Conservation (phyloP, 2,888 invertebrate species). For the Timandra comae region DNA sequence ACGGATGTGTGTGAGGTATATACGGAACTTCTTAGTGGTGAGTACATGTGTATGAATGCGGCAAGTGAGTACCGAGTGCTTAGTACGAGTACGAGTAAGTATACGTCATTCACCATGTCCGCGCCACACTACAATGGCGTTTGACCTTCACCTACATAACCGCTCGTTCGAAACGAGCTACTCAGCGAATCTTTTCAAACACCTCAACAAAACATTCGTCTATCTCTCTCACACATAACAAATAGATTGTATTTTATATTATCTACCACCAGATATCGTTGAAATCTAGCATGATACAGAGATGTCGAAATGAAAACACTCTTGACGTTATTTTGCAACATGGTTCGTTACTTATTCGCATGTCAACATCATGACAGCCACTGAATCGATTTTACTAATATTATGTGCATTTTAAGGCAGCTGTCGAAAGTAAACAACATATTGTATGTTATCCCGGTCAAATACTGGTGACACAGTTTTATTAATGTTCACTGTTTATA, state of each 20-base stretch:
- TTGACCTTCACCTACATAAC: slow-evolving; percentile 71
- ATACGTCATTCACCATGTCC: slow-evolving; percentile 49
- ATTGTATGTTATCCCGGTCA: slow-evolving; percentile 5
- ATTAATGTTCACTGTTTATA: not conserved
- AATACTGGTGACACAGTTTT: slow-evolving; percentile 10
- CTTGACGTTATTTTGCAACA: slow-evolving; percentile 22
- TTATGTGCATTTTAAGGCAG: slow-evolving; percentile 12
- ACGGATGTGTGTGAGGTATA: too few species aligned
- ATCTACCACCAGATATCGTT: not conserved
- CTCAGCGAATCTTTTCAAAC: slow-evolving; percentile 59
- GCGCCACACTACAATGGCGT: slow-evolving; percentile 55
- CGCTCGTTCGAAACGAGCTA: slow-evolving; percentile 62
- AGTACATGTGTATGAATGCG: not conserved
- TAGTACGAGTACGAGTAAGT: too few species aligned
- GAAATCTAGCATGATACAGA: slow-evolving; percentile 8
- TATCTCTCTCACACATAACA: slow-evolving; percentile 31
- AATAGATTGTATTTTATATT: slow-evolving; percentile 5
- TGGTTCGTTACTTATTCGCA: slow-evolving; percentile 20
- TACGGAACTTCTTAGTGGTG: not conserved
- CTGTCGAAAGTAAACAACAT: slow-evolving; percentile 6
- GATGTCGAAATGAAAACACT: slow-evolving; percentile 21
- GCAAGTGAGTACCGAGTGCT: not conserved
- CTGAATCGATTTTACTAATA: slow-evolving; percentile 21
- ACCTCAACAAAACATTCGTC: slow-evolving; percentile 26
- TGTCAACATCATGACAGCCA: slow-evolving; percentile 21